Evolutionary conservation across 2,888 invertebrate species (phyloP), one percentile per base, ranked within the genome.

Genomic region (Trimorus sp.): DNA sequence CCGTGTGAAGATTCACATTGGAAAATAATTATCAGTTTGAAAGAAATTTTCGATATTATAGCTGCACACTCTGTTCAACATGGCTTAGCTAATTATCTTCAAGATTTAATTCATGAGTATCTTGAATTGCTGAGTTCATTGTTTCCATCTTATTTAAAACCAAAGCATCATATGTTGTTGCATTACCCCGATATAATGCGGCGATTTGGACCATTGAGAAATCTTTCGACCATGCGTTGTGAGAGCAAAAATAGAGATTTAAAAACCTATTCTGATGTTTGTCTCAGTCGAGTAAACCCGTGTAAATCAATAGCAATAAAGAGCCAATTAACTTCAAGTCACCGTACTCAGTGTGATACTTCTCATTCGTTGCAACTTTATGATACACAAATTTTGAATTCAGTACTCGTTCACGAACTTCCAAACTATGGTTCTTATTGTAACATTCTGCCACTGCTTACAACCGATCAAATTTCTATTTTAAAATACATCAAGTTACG

Each of bases 101-200:
- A 79, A 48, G 40, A n/a, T 36, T 37, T 81, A 8, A 69, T 86
- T 36, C 11, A 54, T 12, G 77, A 83, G 8, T 85, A 85, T 81
- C 79, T 83, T 16, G 6, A 8, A 36, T 36, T 65, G 38, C 70
- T 77, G 8, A 48, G 40, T 9, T n/a, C 37, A 48, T 73, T 80
- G 48, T 82, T 76, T 79, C 74, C 78, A 49, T 42, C 58, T 26
- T 71, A 59, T 49, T 68, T 86, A 12, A 85, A 83, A 66, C 82
- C 82, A 0, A 84, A 85, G 68, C 84, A 84, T 65, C 86, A 86
- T 71, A 65, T 84, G 15, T 16, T 84, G 6, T 36, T 84, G 11
- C 84, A 85, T 66, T 85, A 85, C 63, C 56, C 77, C 1, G 51
- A 14, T 15, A 49, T 73, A 3, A 79, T 84, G 66, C 53, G 60